phyloP scores from a whole-genome alignment of 1,140 invertebrate species.

The Bombyx mandarina region DNA sequence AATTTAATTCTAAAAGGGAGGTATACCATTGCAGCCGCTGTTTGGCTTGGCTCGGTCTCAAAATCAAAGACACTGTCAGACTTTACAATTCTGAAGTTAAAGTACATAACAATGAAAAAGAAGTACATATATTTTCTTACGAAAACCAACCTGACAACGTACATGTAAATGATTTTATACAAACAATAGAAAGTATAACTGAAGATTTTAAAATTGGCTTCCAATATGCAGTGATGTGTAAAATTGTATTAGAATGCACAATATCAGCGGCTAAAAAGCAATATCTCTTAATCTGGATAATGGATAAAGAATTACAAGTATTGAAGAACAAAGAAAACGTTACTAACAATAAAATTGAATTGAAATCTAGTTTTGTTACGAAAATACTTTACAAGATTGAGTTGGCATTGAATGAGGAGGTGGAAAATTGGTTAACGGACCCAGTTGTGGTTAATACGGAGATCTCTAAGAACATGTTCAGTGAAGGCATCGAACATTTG shows the following conservation, averaged over 20 bases:
- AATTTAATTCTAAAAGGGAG: conserved; percentile 56
- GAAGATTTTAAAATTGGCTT: conserved; percentile 61
- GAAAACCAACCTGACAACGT: conserved; percentile 28
- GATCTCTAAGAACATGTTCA: conserved; percentile 72
- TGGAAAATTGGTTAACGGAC: conserved; percentile 66
- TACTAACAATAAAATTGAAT: conserved; percentile 38
- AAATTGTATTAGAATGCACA: conserved; percentile 60
- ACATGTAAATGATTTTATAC: conserved; percentile 62
- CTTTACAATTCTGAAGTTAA: conserved; percentile 63
- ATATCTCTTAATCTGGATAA: conserved; percentile 70
- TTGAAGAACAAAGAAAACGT: conserved; percentile 35
- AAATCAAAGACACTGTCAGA: conserved; percentile 51
- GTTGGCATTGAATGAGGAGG: conserved; percentile 41
- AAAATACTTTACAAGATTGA: conserved; percentile 71
- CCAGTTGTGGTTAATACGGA: conserved; percentile 54
- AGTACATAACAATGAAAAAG: conserved; percentile 32
- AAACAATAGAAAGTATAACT: conserved; percentile 61
- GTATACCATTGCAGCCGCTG: conserved; percentile 70
- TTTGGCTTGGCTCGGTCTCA: conserved; percentile 68
- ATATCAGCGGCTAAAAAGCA: conserved; percentile 50
- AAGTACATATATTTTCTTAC: conserved; percentile 33
- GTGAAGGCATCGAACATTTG: conserved; percentile 63
- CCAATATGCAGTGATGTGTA: conserved; percentile 63
- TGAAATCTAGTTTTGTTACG: conserved; percentile 46
- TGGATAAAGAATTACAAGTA: conserved; percentile 71